phyloP scores from a whole-genome alignment of 2,113 vertebrate genomes.

The Clarias gariepinus region DNA sequence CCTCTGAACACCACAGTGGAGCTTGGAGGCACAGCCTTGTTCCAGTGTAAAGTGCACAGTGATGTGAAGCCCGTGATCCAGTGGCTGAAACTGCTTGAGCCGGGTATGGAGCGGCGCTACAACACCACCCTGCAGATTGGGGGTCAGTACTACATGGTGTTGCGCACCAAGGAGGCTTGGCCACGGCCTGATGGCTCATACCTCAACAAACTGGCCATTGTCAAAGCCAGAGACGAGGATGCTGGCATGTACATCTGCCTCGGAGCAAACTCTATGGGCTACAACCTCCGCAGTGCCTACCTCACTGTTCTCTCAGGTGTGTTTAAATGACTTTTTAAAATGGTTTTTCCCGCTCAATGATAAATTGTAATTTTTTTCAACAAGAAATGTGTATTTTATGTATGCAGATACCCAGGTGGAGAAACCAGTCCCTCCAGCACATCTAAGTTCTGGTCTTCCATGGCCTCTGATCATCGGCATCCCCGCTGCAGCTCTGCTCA shows the following conservation, averaged over 20 bases:
- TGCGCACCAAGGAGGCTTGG: constrained; percentile 66
- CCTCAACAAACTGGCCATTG: constrained; percentile 67
- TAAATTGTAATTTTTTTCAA: neutral
- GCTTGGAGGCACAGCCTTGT: constrained; percentile 64
- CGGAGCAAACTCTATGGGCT: constrained; percentile 69
- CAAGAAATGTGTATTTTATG: neutral
- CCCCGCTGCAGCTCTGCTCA: constrained; percentile 65
- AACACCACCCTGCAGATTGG: constrained; percentile 67
- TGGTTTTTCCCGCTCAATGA: neutral
- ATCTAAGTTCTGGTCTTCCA: constrained; percentile 63
- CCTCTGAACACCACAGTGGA: constrained; percentile 68
- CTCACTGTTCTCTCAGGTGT: constrained; percentile 66
- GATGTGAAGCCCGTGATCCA: constrained; percentile 67
- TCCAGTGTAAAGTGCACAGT: constrained; percentile 68
- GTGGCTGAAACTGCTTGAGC: constrained; percentile 65
- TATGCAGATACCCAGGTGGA: constrained; percentile 54
- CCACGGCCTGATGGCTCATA: constrained; percentile 68
- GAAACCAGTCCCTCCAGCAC: constrained; percentile 56
- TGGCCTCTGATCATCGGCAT: constrained; percentile 69
- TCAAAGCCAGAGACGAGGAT: constrained; percentile 63
- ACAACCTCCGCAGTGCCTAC: constrained; percentile 66
- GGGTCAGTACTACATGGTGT: constrained; percentile 64
- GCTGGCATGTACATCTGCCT: constrained; percentile 70
- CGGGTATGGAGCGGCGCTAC: constrained; percentile 57
- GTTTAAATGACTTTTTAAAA: neutral